Evolutionary conservation across 2,888 invertebrate species (phyloP).

Genomic region (Apamea crenata): DNA sequence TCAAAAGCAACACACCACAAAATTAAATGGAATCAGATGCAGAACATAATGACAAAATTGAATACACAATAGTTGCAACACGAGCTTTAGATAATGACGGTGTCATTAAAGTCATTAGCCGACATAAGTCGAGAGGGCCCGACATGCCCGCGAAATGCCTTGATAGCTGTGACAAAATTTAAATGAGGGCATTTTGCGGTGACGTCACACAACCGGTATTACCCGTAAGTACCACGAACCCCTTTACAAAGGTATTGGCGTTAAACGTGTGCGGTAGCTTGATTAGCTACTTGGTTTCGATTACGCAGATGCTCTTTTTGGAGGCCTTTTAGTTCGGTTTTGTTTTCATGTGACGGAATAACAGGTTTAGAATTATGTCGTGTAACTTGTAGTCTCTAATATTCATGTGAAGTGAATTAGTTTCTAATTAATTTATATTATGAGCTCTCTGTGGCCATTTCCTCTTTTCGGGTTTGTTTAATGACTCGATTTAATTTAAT

Average conservation of each 20-base stretch:
- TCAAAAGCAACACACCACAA: not conserved
- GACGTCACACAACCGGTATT: slow-evolving; percentile 56
- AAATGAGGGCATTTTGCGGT: slow-evolving; percentile 50
- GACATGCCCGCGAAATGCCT: slow-evolving; percentile 45
- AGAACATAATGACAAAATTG: slow-evolving; percentile 4
- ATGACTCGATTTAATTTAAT: slow-evolving; percentile 36
- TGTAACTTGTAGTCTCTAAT: not conserved
- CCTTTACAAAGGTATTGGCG: slow-evolving; percentile 34
- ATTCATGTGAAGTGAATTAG: not conserved
- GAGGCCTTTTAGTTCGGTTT: not conserved
- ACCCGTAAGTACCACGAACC: slow-evolving; percentile 35
- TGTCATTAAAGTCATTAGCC: slow-evolving; percentile 50
- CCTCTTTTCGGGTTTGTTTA: slow-evolving; percentile 22
- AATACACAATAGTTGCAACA: slow-evolving; percentile 39
- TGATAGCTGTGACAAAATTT: slow-evolving; percentile 56
- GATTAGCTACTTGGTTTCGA: slow-evolving; percentile 3
- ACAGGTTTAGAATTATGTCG: not conserved
- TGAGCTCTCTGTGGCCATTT: not conserved
- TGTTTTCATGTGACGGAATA: not conserved
- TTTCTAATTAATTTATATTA: slow-evolving; percentile 23
- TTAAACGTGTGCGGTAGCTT: slow-evolving; percentile 8
- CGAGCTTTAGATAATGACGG: slow-evolving; percentile 37
- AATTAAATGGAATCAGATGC: not conserved
- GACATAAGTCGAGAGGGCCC: slow-evolving; percentile 30
- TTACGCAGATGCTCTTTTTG: not conserved